Conservation (phyloP, 2,113 vertebrate species). For the Barnardius zonarius region DNA sequence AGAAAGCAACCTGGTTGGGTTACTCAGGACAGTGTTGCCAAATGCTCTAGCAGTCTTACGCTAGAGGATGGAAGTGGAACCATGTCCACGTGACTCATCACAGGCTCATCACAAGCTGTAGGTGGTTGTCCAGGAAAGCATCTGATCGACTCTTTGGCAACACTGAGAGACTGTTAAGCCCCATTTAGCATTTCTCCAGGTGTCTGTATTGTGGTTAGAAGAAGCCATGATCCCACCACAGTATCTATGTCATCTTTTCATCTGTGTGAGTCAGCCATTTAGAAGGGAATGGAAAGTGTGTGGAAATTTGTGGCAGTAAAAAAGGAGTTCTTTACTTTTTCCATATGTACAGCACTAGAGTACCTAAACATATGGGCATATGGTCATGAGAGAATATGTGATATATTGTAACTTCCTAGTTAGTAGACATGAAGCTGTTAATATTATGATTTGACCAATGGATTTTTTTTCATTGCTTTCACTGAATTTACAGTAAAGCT, state of each 20-base stretch:
- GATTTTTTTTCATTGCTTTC: neutral
- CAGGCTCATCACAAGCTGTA: neutral
- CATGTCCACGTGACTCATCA: neutral
- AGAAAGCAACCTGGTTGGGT: neutral
- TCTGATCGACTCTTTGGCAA: neutral
- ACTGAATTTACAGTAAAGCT: neutral
- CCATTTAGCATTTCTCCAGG: neutral
- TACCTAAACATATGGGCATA: neutral
- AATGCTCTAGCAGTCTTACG: neutral
- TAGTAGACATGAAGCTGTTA: neutral
- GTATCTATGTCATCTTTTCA: neutral
- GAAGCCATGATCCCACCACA: neutral
- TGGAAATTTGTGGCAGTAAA: neutral
- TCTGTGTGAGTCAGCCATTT: neutral
- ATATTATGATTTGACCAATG: neutral
- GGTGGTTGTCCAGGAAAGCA: neutral
- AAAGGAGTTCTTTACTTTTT: neutral
- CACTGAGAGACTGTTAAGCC: neutral
- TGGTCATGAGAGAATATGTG: neutral
- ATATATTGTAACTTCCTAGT: neutral
- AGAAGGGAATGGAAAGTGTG: neutral
- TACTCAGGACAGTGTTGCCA: neutral
- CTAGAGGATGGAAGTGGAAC: neutral
- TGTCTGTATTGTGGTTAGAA: neutral
- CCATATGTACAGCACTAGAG: neutral